Percentiles rank a stretch among this genome's conserved stretches.
Evolutionary conservation across 1,140 invertebrate genomes (phyloP).

Genomic region (Dysdera silvatica): DNA sequence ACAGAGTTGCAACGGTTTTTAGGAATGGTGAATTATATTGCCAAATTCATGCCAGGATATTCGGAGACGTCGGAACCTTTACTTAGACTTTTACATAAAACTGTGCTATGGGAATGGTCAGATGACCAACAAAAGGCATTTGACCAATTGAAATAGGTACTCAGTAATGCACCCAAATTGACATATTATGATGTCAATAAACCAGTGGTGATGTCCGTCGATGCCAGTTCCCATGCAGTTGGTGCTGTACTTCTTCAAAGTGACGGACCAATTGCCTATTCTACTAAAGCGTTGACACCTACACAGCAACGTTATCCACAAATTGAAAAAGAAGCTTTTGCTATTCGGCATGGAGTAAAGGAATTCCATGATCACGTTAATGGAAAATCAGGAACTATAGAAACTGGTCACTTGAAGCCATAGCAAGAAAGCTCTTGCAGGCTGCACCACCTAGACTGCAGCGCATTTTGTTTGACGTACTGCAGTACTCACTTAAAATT

Average conservation of each 20-base stretch:
- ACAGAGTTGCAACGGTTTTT: conserved; percentile 12
- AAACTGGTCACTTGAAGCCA: conserved; percentile 31
- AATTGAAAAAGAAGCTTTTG: conserved; percentile 27
- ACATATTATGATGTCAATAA: conserved; percentile 37
- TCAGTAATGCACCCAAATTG: conserved; percentile 3
- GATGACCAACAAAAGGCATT: conserved; percentile 1
- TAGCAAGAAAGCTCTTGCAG: conserved; percentile 31
- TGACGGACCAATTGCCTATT: conserved; percentile 42
- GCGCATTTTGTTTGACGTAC: conserved; percentile 31
- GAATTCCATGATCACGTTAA: conserved; percentile 37
- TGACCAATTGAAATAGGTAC: background rate
- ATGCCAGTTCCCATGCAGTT: conserved; percentile 42
- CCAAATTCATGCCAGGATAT: conserved; percentile 10
- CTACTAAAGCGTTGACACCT: conserved; percentile 32
- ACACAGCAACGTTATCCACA: conserved; percentile 14
- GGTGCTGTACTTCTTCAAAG: conserved; percentile 45
- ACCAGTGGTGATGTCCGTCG: conserved; percentile 37
- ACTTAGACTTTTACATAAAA: background rate
- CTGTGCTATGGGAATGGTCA: background rate
- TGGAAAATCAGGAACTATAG: background rate
- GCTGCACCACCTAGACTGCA: conserved; percentile 32
- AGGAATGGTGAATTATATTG: conserved; percentile 7
- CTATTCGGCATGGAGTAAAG: conserved; percentile 30
- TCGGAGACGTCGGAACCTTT: conserved; percentile 1
- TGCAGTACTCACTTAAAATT: conserved; percentile 25